Base-by-base conservation (phyloP, 2,113 vertebrate genomes). In the Pedionomus torquatus region DNA sequence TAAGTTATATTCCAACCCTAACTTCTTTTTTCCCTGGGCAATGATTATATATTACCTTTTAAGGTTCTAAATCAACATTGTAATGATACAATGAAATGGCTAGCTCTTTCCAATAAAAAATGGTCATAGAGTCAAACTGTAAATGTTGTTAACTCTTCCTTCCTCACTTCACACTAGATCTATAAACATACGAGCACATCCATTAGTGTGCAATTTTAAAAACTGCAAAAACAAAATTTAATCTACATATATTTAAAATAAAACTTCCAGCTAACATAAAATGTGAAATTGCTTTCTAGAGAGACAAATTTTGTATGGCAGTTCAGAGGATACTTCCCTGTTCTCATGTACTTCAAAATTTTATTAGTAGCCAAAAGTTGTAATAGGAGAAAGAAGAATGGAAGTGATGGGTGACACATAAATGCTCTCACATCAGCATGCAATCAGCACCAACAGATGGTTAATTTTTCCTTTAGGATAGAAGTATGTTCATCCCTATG, bases 71-170 rank as follows among this genome's bases (percentile, higher is more conserved):
- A 90, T 90, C 76, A 88, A 37, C n/a, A 77, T 44, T 48, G 46
- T 66, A 92, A 90, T 46, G 75, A 80, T 66, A 76, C 2, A 80
- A 51, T 77, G 52, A 83, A 91, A 93, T 58, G 54, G n/a, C 55
- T 80, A 61, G 31, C 19, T 91, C 46, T 66, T 86, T 93, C 37
- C 28, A 94, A 70, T 66, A 88, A 93, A 94, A 89, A 83, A 86
- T 24, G 20, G 49, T 70, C 30, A 44, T 58, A 79, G 83, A 75
- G 85, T 54, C 43, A 74, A n/a, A 46, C 23, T 75, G 17, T 52
- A 64, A 87, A 87, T 61, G 41, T 57, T 81, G 11, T 61, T 92
- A 94, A 57, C 70, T 66, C 63, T 71, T 93, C 49, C 21, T 11
- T 77, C 28, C 21, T 90, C 41, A n/a, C 20, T 48, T 91, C 17